These are phyloP conservation scores for Hyphantria cunea DNA, from an alignment of 1,140 invertebrate genomes.

Conservation along the genomic window DNA sequence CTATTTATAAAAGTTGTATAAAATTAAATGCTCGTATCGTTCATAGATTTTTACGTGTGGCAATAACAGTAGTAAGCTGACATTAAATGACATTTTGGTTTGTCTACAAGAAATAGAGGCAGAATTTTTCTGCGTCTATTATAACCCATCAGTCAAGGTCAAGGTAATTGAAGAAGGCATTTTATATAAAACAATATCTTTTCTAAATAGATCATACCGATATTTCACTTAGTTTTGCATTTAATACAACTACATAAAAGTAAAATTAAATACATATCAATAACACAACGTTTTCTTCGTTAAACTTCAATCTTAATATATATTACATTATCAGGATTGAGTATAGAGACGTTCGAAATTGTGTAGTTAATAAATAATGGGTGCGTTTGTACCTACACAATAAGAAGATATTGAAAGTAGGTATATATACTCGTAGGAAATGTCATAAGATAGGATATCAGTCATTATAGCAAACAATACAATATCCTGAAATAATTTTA, in stretches of 20 bases:
- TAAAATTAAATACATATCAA: conserved; percentile 15
- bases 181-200: background rate
- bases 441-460: conserved; percentile 49
- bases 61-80: too few relatives aligned
- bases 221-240: conserved; percentile 8
- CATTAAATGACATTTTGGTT: too few relatives aligned
- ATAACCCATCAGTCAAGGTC: too few relatives aligned
- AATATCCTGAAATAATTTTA: conserved; percentile 66
- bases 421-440: conserved; percentile 45
- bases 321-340: conserved; percentile 55
- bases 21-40: too few relatives aligned
- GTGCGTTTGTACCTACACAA: conserved; percentile 63
- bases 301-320: conserved; percentile 33
- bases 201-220: conserved; percentile 23
- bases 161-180: too few relatives aligned
- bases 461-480: conserved; percentile 65
- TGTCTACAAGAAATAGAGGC: too few relatives aligned
- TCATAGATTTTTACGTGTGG: too few relatives aligned
- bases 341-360: conserved; percentile 41
- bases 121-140: too few relatives aligned
- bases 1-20: conserved; percentile 12
- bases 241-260: conserved; percentile 14
- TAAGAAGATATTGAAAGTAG: conserved; percentile 43
- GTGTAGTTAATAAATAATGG: conserved; percentile 44
- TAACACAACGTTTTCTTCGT: conserved; percentile 21